Conservation (phyloP, 2,888 invertebrate genomes). For the Habrosyne pyritoides region DNA sequence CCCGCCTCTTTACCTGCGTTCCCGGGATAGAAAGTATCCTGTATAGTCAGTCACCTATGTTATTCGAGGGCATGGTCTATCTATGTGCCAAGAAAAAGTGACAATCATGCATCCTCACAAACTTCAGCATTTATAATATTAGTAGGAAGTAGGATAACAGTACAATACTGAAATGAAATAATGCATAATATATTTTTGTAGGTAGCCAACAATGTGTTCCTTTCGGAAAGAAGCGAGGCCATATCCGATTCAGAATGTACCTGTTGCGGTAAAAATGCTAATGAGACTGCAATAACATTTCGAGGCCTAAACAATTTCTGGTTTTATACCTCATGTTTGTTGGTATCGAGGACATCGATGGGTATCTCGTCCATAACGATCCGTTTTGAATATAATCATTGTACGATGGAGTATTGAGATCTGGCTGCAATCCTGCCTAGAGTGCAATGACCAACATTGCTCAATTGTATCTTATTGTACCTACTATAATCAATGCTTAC, state of each 20-base stretch:
- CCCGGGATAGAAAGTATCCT: too few relatives aligned
- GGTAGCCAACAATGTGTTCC: slow-evolving; percentile 22
- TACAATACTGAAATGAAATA: slow-evolving; percentile 3
- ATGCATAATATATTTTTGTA: background rate
- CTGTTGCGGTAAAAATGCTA: slow-evolving; percentile 45
- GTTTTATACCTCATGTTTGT: slow-evolving; percentile 27
- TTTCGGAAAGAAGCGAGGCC: slow-evolving; percentile 36
- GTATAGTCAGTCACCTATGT: too few relatives aligned
- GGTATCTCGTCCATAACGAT: background rate
- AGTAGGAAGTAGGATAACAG: background rate
- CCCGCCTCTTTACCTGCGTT: too few relatives aligned
- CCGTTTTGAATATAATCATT: background rate
- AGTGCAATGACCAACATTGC: too few relatives aligned
- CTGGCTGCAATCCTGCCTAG: too few relatives aligned
- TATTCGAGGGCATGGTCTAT: too few relatives aligned
- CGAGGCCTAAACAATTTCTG: slow-evolving; percentile 46
- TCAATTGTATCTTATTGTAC: too few relatives aligned
- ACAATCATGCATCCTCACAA: too few relatives aligned
- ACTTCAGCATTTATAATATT: too few relatives aligned
- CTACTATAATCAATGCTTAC: too few relatives aligned
- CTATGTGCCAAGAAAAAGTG: too few relatives aligned
- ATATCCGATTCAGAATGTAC: slow-evolving; percentile 45
- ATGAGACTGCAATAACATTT: slow-evolving; percentile 43
- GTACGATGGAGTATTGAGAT: too few relatives aligned
- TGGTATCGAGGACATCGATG: slow-evolving; percentile 30